Evolutionary conservation across 2,797 vertebrate genomes (phyloP), one percentile per base, ranked within the genome.

Genomic region (Odontamblyopus lacepedii): DNA sequence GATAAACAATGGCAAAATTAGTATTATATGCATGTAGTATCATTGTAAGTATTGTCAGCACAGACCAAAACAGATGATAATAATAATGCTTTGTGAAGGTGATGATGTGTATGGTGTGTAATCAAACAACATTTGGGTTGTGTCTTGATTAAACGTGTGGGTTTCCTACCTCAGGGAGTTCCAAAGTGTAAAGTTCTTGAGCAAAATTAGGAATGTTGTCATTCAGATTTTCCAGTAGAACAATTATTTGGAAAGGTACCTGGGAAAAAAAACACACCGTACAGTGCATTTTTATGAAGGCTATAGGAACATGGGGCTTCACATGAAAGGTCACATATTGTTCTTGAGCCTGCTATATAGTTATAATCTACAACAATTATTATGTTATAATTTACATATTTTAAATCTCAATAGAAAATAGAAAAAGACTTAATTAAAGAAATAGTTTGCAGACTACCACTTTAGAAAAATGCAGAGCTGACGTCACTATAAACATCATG

Each of bases 181-280:
- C 0, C 2, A 75, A 0, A 0, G 0, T 0, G 65, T 90, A 92
- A 4, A 1, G 0, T 6, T 3, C 63, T 2, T 57, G 0, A 0
- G 0, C 2, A 81, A 95, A 95, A 1, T 4, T 0, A 0, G 94
- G 93, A 12, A 4, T 0, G 35, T 93, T 87, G 32, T 95, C 94
- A 19, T 95, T 94, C 60, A 81, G 0, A 61, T 93, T 77, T 0
- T 0, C 0, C 51, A 73, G 0, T 3, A 91, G 27, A 15, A 71
- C 0, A 1, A 87, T 1, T 1, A 0, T 0, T 3, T 60, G 0
- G 0, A 0, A 0, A 0, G 13, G 0, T 51, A 6, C 18, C 87
- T 92, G 64, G 27, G 83, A 83, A 74, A 3, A 75, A 70, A 63
- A 59, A 11, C 23, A 60, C 0, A 74, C 23, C 4, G 0, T 32